These are phyloP conservation scores for Nematolebias whitei DNA, from an alignment of 2,113 vertebrate species.

Conservation along the genomic window DNA sequence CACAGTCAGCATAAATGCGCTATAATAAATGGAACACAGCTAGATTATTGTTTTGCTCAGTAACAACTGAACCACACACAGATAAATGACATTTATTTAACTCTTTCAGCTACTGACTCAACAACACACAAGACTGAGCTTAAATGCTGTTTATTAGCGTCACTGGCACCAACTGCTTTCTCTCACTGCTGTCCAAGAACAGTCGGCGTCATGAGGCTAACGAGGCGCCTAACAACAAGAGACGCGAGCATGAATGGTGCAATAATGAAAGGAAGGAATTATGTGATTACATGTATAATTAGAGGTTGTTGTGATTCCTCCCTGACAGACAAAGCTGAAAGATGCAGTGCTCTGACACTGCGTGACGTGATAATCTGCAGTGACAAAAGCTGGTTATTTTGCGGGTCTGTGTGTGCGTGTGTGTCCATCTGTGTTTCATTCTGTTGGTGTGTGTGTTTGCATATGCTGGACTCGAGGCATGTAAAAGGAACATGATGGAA, in stretches of 20 bases:
- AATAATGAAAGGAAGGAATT: neutral
- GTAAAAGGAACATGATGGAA: constrained; percentile 21
- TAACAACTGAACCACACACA: constrained; percentile 10
- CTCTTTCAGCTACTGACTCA: constrained; percentile 19
- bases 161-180: neutral
- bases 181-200: constrained; percentile 1
- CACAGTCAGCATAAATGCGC: neutral
- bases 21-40: constrained; percentile 1
- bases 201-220: neutral
- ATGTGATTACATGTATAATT: neutral
- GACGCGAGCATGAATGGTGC: neutral
- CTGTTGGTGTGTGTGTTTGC: neutral
- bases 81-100: constrained; percentile 17
- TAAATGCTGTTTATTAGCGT: constrained; percentile 12
- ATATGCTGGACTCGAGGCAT: neutral
- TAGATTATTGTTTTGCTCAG: constrained; percentile 6
- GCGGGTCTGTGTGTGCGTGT: neutral
- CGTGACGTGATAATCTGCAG: constrained; percentile 7
- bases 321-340: constrained; percentile 11
- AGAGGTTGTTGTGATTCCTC: neutral
- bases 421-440: constrained; percentile 27
- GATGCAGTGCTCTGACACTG: constrained; percentile 12
- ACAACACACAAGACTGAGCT: constrained; percentile 4
- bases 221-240: neutral
- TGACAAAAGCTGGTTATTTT: constrained; percentile 3